phyloP scores from a whole-genome alignment of 2,888 invertebrate genomes.

The Aporophyla nigra region DNA sequence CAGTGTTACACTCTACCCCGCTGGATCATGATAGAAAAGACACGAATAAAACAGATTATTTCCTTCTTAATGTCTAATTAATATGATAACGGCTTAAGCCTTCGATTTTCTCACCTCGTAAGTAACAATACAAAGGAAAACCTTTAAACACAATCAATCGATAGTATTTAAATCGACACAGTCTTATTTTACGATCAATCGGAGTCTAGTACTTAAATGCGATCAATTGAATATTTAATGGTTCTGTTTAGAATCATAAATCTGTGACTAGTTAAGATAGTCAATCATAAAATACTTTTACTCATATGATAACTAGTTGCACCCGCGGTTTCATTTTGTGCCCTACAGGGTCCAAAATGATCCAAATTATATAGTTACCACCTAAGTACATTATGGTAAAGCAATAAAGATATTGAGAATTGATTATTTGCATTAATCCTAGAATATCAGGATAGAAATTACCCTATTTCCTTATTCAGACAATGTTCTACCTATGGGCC shows the following conservation, averaged over 20 bases:
- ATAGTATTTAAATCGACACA: background rate
- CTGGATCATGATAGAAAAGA: background rate
- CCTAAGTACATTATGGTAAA: too few relatives aligned
- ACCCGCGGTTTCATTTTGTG: too few relatives aligned
- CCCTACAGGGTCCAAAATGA: too few relatives aligned
- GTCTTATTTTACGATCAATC: background rate
- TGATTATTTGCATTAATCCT: too few relatives aligned
- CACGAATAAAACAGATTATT: background rate
- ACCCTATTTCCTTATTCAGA: too few relatives aligned
- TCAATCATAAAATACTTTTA: slow-evolving; percentile 31
- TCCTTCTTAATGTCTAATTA: background rate
- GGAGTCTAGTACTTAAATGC: background rate
- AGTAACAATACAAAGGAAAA: slow-evolving; percentile 36
- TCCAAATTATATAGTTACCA: too few relatives aligned
- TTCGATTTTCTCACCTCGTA: slow-evolving; percentile 24
- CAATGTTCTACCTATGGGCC: too few relatives aligned
- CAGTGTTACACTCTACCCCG: too few relatives aligned
- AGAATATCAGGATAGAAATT: too few relatives aligned
- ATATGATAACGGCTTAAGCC: slow-evolving; percentile 18
- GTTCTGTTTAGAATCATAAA: slow-evolving; percentile 12
- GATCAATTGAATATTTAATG: background rate
- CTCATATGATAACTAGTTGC: slow-evolving; percentile 16
- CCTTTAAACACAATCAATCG: background rate
- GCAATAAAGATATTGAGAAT: too few relatives aligned
- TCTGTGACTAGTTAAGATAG: background rate